These are phyloP conservation scores for Poecilia velifera DNA, from an alignment of 2,797 vertebrate species.

Conservation along the genomic window DNA sequence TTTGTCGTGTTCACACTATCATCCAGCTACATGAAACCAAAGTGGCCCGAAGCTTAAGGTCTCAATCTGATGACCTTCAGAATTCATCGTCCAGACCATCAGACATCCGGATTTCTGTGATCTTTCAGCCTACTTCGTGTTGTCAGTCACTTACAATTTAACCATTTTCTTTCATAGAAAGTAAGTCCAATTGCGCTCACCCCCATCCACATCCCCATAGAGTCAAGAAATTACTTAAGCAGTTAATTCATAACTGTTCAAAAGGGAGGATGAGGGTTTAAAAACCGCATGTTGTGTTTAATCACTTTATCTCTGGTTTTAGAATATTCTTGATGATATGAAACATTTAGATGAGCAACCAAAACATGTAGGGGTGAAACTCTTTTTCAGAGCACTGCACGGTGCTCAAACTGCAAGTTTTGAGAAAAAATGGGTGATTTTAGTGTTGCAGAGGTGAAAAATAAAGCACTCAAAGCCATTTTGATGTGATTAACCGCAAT, in stretches of 20 bases:
- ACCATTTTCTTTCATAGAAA: not conserved
- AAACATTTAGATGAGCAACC: not conserved
- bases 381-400: not conserved
- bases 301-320: not conserved
- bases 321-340: not conserved
- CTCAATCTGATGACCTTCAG: not conserved
- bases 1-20: not conserved
- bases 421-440: conserved; percentile 9
- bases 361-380: not conserved
- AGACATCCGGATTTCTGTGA: not conserved
- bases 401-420: conserved; percentile 14
- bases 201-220: too few relatives aligned
- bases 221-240: too few relatives aligned
- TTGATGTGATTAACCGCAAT: conserved; percentile 57
- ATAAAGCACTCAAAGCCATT: conserved; percentile 40
- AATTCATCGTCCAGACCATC: not conserved
- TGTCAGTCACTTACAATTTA: not conserved
- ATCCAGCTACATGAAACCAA: not conserved
- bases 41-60: not conserved
- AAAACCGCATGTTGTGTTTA: not conserved
- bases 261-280: not conserved
- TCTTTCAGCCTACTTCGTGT: not conserved
- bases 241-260: not conserved
- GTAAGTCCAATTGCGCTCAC: not conserved
- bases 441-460: conserved; percentile 37